phyloP scores from a whole-genome alignment of 2,888 invertebrate genomes.

The Busseola fusca region DNA sequence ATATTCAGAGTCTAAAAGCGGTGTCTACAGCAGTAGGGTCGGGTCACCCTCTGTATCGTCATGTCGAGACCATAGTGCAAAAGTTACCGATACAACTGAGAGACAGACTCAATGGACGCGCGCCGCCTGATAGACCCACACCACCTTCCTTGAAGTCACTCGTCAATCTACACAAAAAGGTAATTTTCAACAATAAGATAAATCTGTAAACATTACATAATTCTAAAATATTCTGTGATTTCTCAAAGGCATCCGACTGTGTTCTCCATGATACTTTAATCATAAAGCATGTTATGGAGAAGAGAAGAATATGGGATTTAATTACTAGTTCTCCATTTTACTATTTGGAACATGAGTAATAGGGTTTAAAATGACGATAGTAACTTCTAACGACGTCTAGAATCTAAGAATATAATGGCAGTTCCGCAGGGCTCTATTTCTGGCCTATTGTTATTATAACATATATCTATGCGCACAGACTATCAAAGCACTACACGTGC shows the following conservation, averaged over 20 bases:
- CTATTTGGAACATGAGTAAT: no score
- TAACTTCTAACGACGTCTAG: not conserved
- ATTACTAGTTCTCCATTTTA: not conserved
- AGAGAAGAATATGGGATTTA: not conserved
- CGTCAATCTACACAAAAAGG: slow-evolving; percentile 96
- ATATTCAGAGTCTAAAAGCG: slow-evolving; percentile 94
- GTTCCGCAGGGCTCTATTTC: slow-evolving; percentile 20
- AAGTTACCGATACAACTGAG: slow-evolving; percentile 95
- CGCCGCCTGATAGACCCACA: slow-evolving; percentile 88
- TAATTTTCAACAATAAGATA: slow-evolving; percentile 70
- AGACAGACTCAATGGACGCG: slow-evolving; percentile 91
- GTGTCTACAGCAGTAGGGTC: slow-evolving; percentile 93
- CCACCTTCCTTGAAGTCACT: slow-evolving; percentile 94
- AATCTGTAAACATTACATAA: not conserved
- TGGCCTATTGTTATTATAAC: not conserved
- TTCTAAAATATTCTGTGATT: not conserved
- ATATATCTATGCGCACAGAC: slow-evolving; percentile 81
- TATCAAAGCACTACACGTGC: slow-evolving; percentile 96
- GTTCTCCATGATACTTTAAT: not conserved
- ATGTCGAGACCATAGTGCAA: slow-evolving; percentile 96
- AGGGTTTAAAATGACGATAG: not conserved
- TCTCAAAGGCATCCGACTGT: slow-evolving; percentile 1
- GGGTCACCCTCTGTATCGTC: slow-evolving; percentile 92
- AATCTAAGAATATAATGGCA: not conserved
- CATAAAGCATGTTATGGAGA: not conserved